Conservation (phyloP, 2,113 vertebrate species). For the Hipposideros armiger region DNA sequence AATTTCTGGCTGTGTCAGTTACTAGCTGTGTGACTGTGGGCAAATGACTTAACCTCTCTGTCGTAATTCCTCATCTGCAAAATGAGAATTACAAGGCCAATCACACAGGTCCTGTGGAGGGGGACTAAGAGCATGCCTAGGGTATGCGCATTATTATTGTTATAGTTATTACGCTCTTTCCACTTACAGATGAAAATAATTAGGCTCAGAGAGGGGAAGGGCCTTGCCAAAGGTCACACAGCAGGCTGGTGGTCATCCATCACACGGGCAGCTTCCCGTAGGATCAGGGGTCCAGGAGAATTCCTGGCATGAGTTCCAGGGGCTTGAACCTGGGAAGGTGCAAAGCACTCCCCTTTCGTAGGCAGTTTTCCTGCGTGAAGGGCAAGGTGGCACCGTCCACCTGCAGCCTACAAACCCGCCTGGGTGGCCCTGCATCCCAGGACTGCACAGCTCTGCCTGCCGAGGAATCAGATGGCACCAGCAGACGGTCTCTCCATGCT, state of each 20-base stretch:
- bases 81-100: neutral
- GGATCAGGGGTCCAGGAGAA: neutral
- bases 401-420: neutral
- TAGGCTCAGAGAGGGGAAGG: neutral
- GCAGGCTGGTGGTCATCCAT: neutral
- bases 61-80: neutral
- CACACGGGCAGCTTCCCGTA: neutral
- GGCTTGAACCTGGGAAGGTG: neutral
- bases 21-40: neutral
- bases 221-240: slow-evolving; percentile 69
- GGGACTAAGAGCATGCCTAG: neutral
- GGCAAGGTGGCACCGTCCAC: neutral
- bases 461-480: slow-evolving; percentile 75
- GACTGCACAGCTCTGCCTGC: neutral
- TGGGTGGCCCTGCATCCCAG: neutral
- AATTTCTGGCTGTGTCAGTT: neutral
- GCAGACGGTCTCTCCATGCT: slow-evolving; percentile 75
- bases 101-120: neutral
- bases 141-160: no score
- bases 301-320: neutral
- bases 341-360: accelerated
- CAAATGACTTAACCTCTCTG: neutral
- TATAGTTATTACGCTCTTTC: neutral
- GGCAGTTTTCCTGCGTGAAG: neutral
- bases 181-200: neutral